Percentiles rank a stretch among this genome's conserved stretches.
phyloP scores from a whole-genome alignment of 2,113 vertebrate species.

The Colinus virginianus region DNA sequence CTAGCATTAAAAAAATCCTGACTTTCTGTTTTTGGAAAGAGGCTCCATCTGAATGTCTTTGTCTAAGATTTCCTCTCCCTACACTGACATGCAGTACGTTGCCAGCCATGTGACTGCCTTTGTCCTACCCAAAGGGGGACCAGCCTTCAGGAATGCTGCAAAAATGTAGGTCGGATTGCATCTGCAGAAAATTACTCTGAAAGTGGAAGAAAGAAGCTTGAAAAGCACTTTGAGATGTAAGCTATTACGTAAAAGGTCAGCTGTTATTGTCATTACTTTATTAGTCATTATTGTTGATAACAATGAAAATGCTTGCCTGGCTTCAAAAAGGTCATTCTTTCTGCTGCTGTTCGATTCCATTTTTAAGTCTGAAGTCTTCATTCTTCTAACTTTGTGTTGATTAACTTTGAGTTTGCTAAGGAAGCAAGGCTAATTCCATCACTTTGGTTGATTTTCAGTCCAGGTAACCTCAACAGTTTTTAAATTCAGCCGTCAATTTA shows the following conservation, averaged over 20 bases:
- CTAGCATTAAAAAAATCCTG: neutral
- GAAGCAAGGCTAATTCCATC: conserved; percentile 1
- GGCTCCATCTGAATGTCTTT: neutral
- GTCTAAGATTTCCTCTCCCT: neutral
- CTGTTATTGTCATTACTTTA: conserved; percentile 22
- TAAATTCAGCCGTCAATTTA: neutral
- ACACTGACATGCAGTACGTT: neutral
- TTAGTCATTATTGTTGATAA: conserved; percentile 40
- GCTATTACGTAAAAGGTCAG: neutral
- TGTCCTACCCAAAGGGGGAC: neutral
- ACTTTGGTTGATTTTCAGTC: neutral
- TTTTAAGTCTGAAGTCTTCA: neutral
- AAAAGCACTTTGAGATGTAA: neutral
- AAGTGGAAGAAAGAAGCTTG: neutral
- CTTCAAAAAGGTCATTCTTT: conserved; percentile 14
- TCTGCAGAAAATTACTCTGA: conserved; percentile 6
- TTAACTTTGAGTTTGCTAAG: neutral
- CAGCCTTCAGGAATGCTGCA: neutral
- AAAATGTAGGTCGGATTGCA: neutral
- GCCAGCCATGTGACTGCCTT: neutral
- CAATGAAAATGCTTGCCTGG: neutral
- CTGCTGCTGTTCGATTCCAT: neutral
- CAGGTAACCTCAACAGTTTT: neutral
- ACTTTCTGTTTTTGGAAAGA: neutral
- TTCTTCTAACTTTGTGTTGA: neutral